A percentile compares a stretch with the other conserved stretches of the same genome.
These are phyloP conservation scores for Drosophila arawakana DNA, from an alignment of 1,140 invertebrate genomes.

Conservation along the genomic window DNA sequence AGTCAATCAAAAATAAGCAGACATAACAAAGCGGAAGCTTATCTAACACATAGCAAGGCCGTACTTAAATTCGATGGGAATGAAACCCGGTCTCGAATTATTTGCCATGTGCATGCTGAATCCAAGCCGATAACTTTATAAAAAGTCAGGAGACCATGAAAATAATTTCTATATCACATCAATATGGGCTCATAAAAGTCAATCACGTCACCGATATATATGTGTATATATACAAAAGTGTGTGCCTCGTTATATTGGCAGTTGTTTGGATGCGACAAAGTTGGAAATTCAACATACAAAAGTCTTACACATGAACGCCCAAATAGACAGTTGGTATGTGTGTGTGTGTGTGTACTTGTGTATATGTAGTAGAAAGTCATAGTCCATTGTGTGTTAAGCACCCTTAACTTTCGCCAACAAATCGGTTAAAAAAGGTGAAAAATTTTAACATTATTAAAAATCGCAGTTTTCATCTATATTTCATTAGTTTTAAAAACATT, in stretches of 20 bases:
- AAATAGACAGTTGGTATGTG: slow-evolving; percentile 4
- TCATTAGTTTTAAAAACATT: too few relatives aligned
- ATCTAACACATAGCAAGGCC: slow-evolving; percentile 44
- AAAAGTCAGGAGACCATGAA: slow-evolving; percentile 72
- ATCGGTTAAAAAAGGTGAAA: too few relatives aligned
- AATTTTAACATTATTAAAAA: too few relatives aligned
- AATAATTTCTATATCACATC: slow-evolving; percentile 68
- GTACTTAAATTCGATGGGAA: slow-evolving; percentile 39
- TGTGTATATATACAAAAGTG: too few relatives aligned
- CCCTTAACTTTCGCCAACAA: neutral
- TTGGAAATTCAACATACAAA: slow-evolving; percentile 67
- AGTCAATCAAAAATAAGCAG: slow-evolving; percentile 74
- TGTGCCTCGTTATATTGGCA: slow-evolving; percentile 20
- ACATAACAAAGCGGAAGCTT: slow-evolving; percentile 73
- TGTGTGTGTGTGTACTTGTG: slow-evolving; percentile 1
- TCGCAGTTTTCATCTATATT: too few relatives aligned
- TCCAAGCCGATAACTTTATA: slow-evolving; percentile 28
- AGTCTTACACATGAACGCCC: slow-evolving; percentile 66
- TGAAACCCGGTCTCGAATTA: slow-evolving; percentile 6
- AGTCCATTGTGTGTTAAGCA: slow-evolving; percentile 37
- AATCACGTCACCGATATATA: slow-evolving; percentile 63
- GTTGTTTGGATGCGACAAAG: slow-evolving; percentile 19
- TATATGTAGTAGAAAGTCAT: slow-evolving; percentile 48
- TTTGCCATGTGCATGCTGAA: slow-evolving; percentile 60
- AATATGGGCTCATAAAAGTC: slow-evolving; percentile 68